Evolutionary conservation across 2,113 vertebrate species (phyloP), one percentile per base, ranked within the genome.

Genomic region (Scortum barcoo): DNA sequence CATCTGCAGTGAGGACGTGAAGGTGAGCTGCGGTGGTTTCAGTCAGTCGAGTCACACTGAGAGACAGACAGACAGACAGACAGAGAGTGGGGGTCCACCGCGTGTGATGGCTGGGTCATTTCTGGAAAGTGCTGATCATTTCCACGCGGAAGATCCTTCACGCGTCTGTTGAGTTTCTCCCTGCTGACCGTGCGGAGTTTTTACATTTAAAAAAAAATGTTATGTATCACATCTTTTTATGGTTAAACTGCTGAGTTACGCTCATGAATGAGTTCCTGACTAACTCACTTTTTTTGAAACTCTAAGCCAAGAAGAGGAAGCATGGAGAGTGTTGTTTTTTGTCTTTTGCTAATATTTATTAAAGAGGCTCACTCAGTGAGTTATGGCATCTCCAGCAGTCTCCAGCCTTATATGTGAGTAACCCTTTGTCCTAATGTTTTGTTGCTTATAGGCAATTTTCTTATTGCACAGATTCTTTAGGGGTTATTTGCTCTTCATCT

Each of bases 331-430:
- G 24, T 90, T 22, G 11, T 91, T 51, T 85, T 89, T 22, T 38
- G 19, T 28, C 58, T 93, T 72, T 78, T 93, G 11, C 26, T 94
- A 3, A 24, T 94, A 82, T 80, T 94, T 84, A 88, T 95, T 33
- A 80, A 87, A 80, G 91, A 82, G 44, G 77, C 86, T 50, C 38
- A 65, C 1, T 67, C 88, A 0, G 73, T 93, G 33, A 87, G 73
- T 44, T 72, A 93, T 78, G 95, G 85, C 51, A 90, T 51, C 66
- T 17, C 65, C 69, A 91, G 8, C 76, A 89, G 89, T 36, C 95
- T 98, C 7, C 95, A 95, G 57, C 92, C 96, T 0, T 89, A 95
- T 42, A 97, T 97, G 98, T 99, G 91, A 99, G 98, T 98, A 93
- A 84, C 17, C 12, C 1, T 53, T 13, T 50, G 2, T 48, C 14